phyloP scores from a whole-genome alignment of 2,888 invertebrate genomes.

The Kuschelorhynchus macadamiae region DNA sequence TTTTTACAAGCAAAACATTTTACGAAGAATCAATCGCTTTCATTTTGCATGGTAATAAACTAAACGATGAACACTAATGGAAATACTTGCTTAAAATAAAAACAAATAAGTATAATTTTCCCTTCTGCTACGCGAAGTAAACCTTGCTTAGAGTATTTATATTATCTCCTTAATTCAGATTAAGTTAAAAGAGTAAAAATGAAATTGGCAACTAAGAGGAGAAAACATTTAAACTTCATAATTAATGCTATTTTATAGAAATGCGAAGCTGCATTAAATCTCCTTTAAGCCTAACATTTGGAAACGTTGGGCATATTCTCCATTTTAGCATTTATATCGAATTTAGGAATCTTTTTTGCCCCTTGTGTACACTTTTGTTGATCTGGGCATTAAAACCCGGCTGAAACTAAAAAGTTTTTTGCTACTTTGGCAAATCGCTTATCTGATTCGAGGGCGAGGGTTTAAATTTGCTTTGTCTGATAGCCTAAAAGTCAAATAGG shows the following conservation, averaged over 20 bases:
- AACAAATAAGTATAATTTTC: too few species aligned
- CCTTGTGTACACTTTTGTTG: constrained; percentile 37
- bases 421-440: constrained; percentile 24
- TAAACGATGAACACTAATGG: too few species aligned
- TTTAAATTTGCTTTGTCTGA: not conserved
- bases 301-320: constrained; percentile 43
- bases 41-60: too few species aligned
- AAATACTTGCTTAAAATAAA: too few species aligned
- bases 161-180: too few species aligned
- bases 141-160: too few species aligned
- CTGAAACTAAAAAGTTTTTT: constrained; percentile 37
- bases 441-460: not conserved
- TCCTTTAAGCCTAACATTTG: constrained; percentile 26
- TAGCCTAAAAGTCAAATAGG: not conserved
- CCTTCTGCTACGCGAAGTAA: too few species aligned
- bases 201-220: constrained; percentile 2
- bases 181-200: too few species aligned
- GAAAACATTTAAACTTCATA: constrained; percentile 31
- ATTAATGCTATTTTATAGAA: constrained; percentile 40
- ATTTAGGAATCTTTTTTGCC: constrained; percentile 42
- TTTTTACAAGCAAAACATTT: too few species aligned
- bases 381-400: constrained; percentile 33
- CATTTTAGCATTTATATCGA: constrained; percentile 45
- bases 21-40: too few species aligned
- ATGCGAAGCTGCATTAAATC: constrained; percentile 35